These are phyloP conservation scores for Temnothorax longispinosus DNA, from an alignment of 1,140 invertebrate species.

Conservation along the genomic window DNA sequence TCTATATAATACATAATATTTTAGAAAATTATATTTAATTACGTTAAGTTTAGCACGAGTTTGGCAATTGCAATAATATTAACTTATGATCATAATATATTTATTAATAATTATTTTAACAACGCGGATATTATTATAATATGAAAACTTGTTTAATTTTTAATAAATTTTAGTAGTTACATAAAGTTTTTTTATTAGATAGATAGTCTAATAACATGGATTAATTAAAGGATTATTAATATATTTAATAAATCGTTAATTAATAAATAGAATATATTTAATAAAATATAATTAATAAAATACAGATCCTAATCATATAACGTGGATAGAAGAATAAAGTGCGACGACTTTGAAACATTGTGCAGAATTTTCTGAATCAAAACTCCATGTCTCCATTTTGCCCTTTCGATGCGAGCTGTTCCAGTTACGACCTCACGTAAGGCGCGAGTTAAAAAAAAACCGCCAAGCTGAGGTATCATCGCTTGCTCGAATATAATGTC, in stretches of 20 bases:
- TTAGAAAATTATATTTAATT: not conserved
- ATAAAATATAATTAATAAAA: not conserved
- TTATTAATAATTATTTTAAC: conserved; percentile 6
- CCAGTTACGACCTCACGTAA: not conserved
- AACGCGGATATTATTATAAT: not conserved
- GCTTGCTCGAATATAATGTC: conserved; percentile 39
- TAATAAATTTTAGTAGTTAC: not conserved
- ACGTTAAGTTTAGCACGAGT: not conserved
- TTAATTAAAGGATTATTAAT: not conserved
- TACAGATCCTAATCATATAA: not conserved
- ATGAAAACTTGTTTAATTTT: not conserved
- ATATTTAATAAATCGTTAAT: not conserved
- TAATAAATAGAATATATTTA: not conserved
- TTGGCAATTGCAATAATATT: not conserved
- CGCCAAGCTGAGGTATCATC: not conserved
- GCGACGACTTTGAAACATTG: not conserved
- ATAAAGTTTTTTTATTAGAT: not conserved
- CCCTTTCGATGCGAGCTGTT: not conserved
- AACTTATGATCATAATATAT: not conserved
- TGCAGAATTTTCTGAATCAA: not conserved
- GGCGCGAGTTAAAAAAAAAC: not conserved
- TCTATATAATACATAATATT: not conserved
- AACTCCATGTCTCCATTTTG: not conserved
- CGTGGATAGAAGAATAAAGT: not conserved
- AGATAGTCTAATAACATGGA: not conserved